These are phyloP conservation scores for Phalanger gymnotis DNA, from an alignment of 2,797 vertebrate genomes.

Conservation along the genomic window DNA sequence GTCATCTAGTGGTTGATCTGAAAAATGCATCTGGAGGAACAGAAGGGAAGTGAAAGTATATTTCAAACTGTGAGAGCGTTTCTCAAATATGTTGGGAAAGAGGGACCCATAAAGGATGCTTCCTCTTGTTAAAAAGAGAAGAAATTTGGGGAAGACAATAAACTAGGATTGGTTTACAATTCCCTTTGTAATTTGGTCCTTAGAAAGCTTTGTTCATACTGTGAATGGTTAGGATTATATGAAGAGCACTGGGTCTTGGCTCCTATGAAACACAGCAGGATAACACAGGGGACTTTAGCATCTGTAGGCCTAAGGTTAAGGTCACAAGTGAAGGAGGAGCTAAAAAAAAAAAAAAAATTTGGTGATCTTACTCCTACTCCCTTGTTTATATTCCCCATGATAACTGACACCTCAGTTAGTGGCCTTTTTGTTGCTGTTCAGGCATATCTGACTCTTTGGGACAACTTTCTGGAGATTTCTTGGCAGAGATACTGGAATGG, in stretches of 20 bases:
- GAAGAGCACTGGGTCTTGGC: background rate
- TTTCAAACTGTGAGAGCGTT: slow-evolving; percentile 24
- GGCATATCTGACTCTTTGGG: background rate
- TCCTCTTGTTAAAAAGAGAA: slow-evolving; percentile 44
- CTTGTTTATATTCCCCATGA: background rate
- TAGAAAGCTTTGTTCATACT: background rate
- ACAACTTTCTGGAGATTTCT: background rate
- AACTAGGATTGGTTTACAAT: slow-evolving; percentile 38
- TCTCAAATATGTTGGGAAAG: slow-evolving; percentile 17
- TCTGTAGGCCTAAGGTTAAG: slow-evolving; percentile 42
- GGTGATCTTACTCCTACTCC: slow-evolving; percentile 28
- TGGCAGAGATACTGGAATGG: background rate
- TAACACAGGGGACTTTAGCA: background rate
- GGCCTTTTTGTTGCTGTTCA: background rate
- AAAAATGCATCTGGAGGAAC: slow-evolving; percentile 70
- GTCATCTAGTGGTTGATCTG: slow-evolving; percentile 75
- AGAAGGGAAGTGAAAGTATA: slow-evolving; percentile 18
- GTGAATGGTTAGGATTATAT: background rate
- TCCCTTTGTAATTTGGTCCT: slow-evolving; percentile 19
- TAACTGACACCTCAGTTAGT: background rate
- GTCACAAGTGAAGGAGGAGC: slow-evolving; percentile 21
- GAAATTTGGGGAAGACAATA: slow-evolving; percentile 16
- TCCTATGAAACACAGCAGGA: slow-evolving; percentile 26
- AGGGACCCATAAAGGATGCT: slow-evolving; percentile 30
- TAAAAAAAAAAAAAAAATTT: slow-evolving; percentile 43